phyloP scores from a whole-genome alignment of 2,797 vertebrate genomes.

The Ptychadena robeensis region DNA sequence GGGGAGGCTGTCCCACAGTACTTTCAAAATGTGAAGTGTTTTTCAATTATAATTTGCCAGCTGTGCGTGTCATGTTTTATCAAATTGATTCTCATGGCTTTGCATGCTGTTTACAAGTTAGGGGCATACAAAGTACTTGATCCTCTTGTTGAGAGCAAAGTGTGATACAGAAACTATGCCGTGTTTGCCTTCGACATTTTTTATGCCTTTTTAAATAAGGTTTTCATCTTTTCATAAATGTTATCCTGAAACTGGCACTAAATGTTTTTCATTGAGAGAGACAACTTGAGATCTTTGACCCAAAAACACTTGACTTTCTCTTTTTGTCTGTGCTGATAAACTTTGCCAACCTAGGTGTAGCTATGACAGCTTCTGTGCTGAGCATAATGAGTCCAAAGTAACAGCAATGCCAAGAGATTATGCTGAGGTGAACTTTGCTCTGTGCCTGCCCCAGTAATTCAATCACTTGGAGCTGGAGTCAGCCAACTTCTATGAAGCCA shows the following conservation, averaged over 20 bases:
- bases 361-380: not conserved
- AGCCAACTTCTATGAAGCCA: not conserved
- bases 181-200: constrained; percentile 14
- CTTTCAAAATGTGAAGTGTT: constrained; percentile 51
- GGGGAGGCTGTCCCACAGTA: constrained; percentile 33
- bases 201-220: not conserved
- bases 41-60: constrained; percentile 60
- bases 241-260: not conserved
- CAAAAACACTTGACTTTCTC: constrained; percentile 23
- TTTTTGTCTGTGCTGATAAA: constrained; percentile 18
- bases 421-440: constrained; percentile 16
- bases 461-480: constrained; percentile 1
- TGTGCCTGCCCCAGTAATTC: constrained; percentile 2
- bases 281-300: not conserved
- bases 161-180: constrained; percentile 21
- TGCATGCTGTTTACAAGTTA: constrained; percentile 57
- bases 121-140: constrained; percentile 46
- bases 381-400: constrained; percentile 46
- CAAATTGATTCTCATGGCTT: constrained; percentile 61
- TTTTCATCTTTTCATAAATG: not conserved
- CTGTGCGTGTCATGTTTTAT: constrained; percentile 60
- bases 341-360: not conserved
- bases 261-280: not conserved
- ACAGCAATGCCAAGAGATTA: not conserved
- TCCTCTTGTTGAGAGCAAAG: constrained; percentile 11